phyloP scores from a whole-genome alignment of 2,797 vertebrate species.

The Rhinichthys osculus region DNA sequence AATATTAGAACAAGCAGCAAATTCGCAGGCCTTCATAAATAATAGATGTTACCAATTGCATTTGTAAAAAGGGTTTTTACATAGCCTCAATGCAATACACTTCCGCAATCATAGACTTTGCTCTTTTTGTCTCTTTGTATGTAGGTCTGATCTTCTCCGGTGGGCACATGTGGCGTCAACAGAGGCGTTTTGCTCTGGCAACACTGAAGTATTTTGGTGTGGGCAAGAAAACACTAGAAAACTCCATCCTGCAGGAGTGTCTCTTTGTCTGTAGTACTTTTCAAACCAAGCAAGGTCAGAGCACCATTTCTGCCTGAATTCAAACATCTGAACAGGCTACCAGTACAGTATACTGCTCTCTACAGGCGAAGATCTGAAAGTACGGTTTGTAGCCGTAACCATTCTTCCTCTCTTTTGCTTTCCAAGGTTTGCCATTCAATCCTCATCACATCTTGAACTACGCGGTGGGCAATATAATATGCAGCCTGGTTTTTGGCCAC shows the following conservation, averaged over 20 bases:
- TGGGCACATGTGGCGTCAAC: conserved; percentile 68
- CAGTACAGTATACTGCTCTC: not conserved
- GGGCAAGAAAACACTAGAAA: conserved; percentile 70
- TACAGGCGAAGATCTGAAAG: not conserved
- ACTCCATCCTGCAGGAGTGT: conserved; percentile 59
- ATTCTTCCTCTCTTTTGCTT: not conserved
- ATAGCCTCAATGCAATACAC: not conserved
- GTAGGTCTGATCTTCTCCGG: conserved; percentile 69
- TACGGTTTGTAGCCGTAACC: not conserved
- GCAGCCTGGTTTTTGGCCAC: conserved; percentile 77
- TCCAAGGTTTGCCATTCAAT: conserved; percentile 75
- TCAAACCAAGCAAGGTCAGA: conserved; percentile 48
- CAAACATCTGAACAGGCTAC: not conserved
- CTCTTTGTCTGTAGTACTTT: conserved; percentile 39
- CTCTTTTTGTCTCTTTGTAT: not conserved
- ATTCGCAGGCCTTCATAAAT: not conserved
- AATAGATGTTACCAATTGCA: not conserved
- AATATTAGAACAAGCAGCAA: not conserved
- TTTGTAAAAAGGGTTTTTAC: not conserved
- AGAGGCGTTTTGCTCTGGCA: conserved; percentile 73
- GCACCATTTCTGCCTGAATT: not conserved
- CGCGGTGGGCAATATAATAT: conserved; percentile 79
- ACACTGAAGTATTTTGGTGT: conserved; percentile 72
- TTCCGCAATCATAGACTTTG: not conserved
- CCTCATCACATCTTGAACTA: conserved; percentile 72